These are phyloP conservation scores for Misgurnus mizolepis DNA, from an alignment of 2,113 vertebrate species.

Conservation along the genomic window DNA sequence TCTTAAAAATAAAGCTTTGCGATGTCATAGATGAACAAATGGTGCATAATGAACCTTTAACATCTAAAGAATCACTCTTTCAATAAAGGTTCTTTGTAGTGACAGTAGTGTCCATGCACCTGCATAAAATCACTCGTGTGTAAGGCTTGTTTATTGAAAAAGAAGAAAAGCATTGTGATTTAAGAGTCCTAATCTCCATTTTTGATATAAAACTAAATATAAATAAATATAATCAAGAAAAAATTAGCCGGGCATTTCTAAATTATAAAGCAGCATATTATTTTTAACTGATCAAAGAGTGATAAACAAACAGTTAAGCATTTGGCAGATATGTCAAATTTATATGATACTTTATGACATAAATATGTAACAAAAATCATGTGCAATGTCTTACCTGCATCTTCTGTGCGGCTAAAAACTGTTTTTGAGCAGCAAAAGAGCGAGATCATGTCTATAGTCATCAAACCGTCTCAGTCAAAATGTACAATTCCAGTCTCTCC, in stretches of 20 bases:
- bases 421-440: background rate
- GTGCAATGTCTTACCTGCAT: conserved; percentile 35
- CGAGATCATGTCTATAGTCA: background rate
- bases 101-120: too few relatives aligned
- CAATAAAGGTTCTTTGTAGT: too few relatives aligned
- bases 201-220: too few relatives aligned
- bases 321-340: background rate
- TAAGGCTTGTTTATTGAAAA: too few relatives aligned
- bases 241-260: background rate
- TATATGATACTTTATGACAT: background rate
- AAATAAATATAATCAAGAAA: background rate
- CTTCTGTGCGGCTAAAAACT: background rate
- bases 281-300: background rate
- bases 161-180: too few relatives aligned
- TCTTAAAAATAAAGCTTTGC: too few relatives aligned
- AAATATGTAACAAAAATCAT: background rate
- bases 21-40: too few relatives aligned
- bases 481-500: conserved; percentile 6
- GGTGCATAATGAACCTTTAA: too few relatives aligned
- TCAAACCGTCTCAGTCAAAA: background rate
- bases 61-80: too few relatives aligned
- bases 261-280: background rate
- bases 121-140: too few relatives aligned
- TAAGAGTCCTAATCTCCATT: too few relatives aligned
- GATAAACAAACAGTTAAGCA: too few relatives aligned